Conservation (phyloP, 2,888 invertebrate genomes). For the Hypomecis atomaria region DNA sequence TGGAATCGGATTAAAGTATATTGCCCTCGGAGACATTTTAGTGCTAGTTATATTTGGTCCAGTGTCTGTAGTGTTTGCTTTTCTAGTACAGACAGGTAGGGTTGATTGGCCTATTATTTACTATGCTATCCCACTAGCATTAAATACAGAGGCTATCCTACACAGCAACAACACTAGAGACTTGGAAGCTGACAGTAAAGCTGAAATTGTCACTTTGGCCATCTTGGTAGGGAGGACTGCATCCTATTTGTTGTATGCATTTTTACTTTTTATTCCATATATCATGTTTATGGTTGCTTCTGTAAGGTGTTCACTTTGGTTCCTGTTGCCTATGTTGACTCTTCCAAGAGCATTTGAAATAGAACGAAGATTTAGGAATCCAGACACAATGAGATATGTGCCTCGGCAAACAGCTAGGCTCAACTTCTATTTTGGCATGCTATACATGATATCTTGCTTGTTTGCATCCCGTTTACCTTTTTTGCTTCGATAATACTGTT, state of each 20-base stretch:
- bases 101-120: slow-evolving; percentile 96
- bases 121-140: slow-evolving; percentile 96
- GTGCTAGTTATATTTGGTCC: slow-evolving; percentile 97
- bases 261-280: slow-evolving; percentile 95
- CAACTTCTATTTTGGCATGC: slow-evolving; percentile 95
- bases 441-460: slow-evolving; percentile 94
- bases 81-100: slow-evolving; percentile 95
- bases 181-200: slow-evolving; percentile 93
- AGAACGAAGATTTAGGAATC: slow-evolving; percentile 93
- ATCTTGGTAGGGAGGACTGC: slow-evolving; percentile 96
- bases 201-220: slow-evolving; percentile 97
- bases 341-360: slow-evolving; percentile 95
- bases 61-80: slow-evolving; percentile 96
- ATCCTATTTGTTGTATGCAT: slow-evolving; percentile 95
- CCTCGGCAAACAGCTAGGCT: slow-evolving; percentile 95
- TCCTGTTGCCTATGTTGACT: slow-evolving; percentile 94
- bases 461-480: slow-evolving; percentile 87
- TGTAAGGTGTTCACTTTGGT: slow-evolving; percentile 94
- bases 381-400: slow-evolving; percentile 91
- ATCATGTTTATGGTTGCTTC: slow-evolving; percentile 94
- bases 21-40: slow-evolving; percentile 96
- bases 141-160: slow-evolving; percentile 97
- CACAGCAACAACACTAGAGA: slow-evolving; percentile 98
- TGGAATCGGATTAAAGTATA: slow-evolving; percentile 97
- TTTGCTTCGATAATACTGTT: slow-evolving; percentile 62